Percentiles rank a stretch among this genome's conserved stretches.
These are phyloP conservation scores for Brenthis ino DNA, from an alignment of 2,888 invertebrate species.

Conservation along the genomic window DNA sequence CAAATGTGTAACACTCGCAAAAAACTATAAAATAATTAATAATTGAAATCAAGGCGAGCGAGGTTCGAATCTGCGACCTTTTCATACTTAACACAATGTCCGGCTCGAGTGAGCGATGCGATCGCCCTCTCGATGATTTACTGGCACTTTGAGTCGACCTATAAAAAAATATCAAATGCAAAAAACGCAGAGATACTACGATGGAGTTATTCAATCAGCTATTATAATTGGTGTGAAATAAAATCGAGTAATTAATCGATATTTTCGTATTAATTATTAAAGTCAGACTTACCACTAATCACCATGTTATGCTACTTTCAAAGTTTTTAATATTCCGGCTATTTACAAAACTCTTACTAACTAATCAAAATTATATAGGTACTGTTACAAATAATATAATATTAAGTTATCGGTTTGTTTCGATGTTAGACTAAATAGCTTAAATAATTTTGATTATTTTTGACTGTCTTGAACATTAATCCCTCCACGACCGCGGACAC, in stretches of 20 bases:
- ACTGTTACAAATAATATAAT: no score
- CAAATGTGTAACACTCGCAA: not conserved
- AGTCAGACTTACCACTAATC: no score
- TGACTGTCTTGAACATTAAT: no score
- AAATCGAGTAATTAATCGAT: slow-evolving; percentile 21
- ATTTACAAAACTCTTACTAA: no score
- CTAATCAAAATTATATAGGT: no score
- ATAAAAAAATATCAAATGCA: slow-evolving; percentile 15
- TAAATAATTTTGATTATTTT: no score
- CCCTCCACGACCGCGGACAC: no score
- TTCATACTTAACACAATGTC: slow-evolving; percentile 24
- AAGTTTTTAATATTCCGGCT: no score
- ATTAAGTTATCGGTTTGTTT: no score
- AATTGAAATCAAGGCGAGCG: slow-evolving; percentile 27
- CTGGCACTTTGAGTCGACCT: slow-evolving; percentile 13
- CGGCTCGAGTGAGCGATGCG: slow-evolving; percentile 12
- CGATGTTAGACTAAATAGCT: no score
- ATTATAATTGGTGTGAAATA: slow-evolving; percentile 31
- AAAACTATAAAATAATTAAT: slow-evolving; percentile 20
- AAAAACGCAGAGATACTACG: slow-evolving; percentile 3
- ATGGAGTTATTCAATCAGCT: slow-evolving; percentile 21
- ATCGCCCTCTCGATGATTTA: slow-evolving; percentile 29
- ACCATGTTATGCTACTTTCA: no score
- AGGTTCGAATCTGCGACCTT: slow-evolving; percentile 31
- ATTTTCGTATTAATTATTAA: not conserved